Evolutionary conservation across 2,888 invertebrate species (phyloP).

Genomic region (Miltochrista miniata): DNA sequence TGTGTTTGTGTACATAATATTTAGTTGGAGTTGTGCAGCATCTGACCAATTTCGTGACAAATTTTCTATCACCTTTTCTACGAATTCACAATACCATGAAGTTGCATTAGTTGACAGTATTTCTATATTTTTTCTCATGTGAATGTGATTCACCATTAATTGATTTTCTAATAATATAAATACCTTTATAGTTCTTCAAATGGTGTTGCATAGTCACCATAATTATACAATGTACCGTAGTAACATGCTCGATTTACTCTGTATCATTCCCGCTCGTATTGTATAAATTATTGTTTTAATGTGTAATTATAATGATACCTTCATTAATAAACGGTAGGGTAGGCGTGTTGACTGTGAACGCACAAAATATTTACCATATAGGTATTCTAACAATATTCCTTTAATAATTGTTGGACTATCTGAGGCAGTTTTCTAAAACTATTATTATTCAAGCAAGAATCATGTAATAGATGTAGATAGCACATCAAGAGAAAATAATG

Average conservation of each 20-base stretch:
- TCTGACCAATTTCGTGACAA: neutral
- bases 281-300: slow-evolving; percentile 52
- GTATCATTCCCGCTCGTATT: slow-evolving; percentile 71
- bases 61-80: neutral
- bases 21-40: slow-evolving; percentile 19
- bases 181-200: too few species aligned
- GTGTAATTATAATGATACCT: slow-evolving; percentile 68
- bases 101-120: too few species aligned
- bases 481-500: too few species aligned
- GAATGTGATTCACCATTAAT: too few species aligned
- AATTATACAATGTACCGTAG: slow-evolving; percentile 50
- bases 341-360: slow-evolving; percentile 37
- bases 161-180: too few species aligned
- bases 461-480: too few species aligned
- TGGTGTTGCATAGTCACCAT: slow-evolving; percentile 10
- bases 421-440: neutral
- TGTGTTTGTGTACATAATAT: slow-evolving; percentile 4
- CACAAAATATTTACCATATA: slow-evolving; percentile 17
- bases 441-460: too few species aligned
- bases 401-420: neutral
- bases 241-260: slow-evolving; percentile 61
- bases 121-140: too few species aligned
- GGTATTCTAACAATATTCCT: too few species aligned
- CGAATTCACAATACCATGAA: too few species aligned
- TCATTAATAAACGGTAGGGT: slow-evolving; percentile 52